These are phyloP conservation scores for Budorcas taxicolor DNA, from an alignment of 2,113 vertebrate genomes.

Conservation along the genomic window DNA sequence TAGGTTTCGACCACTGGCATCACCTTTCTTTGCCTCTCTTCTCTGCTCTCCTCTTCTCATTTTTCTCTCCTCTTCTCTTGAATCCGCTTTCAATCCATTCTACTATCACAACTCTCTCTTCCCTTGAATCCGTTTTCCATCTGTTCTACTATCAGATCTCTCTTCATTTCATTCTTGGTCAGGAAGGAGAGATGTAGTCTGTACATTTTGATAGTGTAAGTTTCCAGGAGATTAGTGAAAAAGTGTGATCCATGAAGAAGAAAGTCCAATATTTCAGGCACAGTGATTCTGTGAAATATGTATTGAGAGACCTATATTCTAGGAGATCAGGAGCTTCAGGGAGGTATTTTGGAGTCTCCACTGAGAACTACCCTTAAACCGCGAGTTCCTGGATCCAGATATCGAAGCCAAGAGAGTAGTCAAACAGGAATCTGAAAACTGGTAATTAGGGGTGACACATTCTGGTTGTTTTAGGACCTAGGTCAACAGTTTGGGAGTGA, in stretches of 20 bases:
- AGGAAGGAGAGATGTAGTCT: background rate
- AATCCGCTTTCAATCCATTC: background rate
- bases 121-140: background rate
- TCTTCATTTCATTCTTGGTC: accelerated
- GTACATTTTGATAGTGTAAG: background rate
- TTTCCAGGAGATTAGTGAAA: background rate
- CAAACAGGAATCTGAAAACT: background rate
- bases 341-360: background rate
- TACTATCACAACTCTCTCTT: background rate
- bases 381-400: accelerated
- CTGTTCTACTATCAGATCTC: background rate
- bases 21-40: background rate
- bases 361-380: accelerated
- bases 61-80: background rate
- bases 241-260: background rate
- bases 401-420: background rate
- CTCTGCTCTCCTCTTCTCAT: accelerated
- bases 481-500: background rate
- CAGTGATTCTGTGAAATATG: background rate
- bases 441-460: background rate
- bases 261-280: background rate
- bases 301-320: background rate
- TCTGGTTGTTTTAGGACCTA: background rate
- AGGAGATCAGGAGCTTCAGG: background rate
- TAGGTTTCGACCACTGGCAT: accelerated